Base-by-base conservation (phyloP, 2,888 invertebrate genomes). In the Himalopsyche kuldschensis region DNA sequence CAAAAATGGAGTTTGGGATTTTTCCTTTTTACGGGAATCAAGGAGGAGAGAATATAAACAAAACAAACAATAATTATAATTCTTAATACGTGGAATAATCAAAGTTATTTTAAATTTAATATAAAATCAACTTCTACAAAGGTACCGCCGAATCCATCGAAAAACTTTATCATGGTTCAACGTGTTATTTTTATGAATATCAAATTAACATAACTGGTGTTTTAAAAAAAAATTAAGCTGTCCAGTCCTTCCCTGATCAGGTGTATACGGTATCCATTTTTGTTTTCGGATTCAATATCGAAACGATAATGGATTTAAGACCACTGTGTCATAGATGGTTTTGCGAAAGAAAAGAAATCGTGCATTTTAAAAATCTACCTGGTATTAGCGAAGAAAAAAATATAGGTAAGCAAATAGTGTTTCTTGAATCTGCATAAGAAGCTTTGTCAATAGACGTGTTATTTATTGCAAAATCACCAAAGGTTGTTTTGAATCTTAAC, bases 221-320 rank as follows among this genome's bases (percentile, higher is more conserved):
- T n/a, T n/a, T n/a, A n/a, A n/a, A n/a, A n/a, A n/a, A n/a, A n/a
- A n/a, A n/a, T n/a, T 41, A 41, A 41, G 10, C 30, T 69, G 1
- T 69, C 4, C 11, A 69, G 24, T 69, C 1, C 69, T 30, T 4
- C 30, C 69, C 69, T 69, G 69, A 69, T 27, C 69, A 69, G 20
- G 69, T 81, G 78, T 75, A 79, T 81, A 75, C 55, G 75, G 47
- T 55, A 24, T 76, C 15, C 76, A 32, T 76, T 41, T 76, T 32
- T 78, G 69, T 82, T 30, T 77, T 75, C 32, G 27, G 80, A 47
- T 79, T 83, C 83, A 76, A 83, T 81, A 81, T 79, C 76, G 81
- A 76, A 84, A 79, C 84, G 84, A 86, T 86, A 84, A 86, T 86
- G 86, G 86, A 86, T 86, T 84, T 84, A 69, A 83, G 84, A 84